These are phyloP conservation scores for Loris lydekkerianus DNA, from an alignment of 2,797 vertebrate genomes.

Conservation along the genomic window DNA sequence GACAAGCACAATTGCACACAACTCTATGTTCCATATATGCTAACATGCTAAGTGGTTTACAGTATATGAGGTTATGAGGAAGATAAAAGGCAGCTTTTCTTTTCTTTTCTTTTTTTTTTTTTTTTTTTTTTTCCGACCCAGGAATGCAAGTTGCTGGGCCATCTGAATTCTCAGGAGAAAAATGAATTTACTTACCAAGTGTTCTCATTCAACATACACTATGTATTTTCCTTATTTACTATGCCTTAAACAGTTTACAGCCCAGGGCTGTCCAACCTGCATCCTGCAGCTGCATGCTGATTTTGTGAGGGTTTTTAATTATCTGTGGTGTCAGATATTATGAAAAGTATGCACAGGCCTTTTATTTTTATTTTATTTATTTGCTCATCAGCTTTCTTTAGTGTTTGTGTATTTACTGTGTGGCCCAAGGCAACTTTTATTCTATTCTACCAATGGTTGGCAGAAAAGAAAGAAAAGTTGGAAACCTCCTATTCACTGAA, in stretches of 20 bases:
- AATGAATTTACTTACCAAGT: conserved; percentile 26
- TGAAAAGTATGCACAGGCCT: no score
- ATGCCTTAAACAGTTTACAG: background rate
- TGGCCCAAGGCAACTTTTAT: no score
- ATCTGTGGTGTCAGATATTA: no score
- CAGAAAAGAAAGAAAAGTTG: no score
- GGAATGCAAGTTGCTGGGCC: conserved; percentile 44
- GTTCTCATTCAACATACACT: conserved; percentile 55
- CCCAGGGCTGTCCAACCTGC: no score
- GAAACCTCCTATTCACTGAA: no score
- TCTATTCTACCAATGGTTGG: no score
- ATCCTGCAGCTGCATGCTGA: no score
- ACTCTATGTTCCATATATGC: conserved; percentile 1
- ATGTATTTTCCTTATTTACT: conserved; percentile 46
- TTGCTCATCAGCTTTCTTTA: no score
- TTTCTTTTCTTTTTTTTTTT: background rate
- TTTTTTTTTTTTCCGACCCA: background rate
- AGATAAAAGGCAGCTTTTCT: background rate
- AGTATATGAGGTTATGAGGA: background rate
- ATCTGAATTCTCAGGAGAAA: conserved; percentile 62
- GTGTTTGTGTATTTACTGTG: no score
- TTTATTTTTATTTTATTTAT: no score
- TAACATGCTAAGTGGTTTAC: background rate
- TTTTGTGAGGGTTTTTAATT: no score
- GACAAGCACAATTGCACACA: conserved; percentile 54